These are phyloP conservation scores for Phoxinus dragarum DNA, from an alignment of 2,797 vertebrate genomes.

Conservation along the genomic window DNA sequence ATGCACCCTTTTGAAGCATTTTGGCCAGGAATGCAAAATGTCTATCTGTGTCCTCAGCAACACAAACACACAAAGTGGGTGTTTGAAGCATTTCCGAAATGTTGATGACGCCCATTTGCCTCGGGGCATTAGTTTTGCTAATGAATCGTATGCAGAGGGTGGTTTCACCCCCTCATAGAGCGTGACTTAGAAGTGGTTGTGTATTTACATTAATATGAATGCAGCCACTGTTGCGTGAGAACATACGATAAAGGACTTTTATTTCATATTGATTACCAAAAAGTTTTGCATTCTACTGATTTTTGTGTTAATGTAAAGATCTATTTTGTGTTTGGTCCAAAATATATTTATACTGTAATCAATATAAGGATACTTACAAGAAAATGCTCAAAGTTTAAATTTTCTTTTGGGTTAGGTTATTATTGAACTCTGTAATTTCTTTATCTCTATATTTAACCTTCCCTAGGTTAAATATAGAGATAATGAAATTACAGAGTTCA, in stretches of 20 bases:
- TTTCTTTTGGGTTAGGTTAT: not conserved
- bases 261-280: not conserved
- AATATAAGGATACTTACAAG: not conserved
- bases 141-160: conserved; percentile 46
- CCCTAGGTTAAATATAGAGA: conserved; percentile 27
- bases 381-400: not conserved
- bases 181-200: conserved; percentile 35
- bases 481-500: conserved; percentile 22
- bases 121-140: conserved; percentile 55
- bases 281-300: too few species aligned
- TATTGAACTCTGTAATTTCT: too few species aligned
- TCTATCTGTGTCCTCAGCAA: conserved; percentile 41
- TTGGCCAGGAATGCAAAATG: conserved; percentile 1
- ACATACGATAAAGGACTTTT: conserved; percentile 23
- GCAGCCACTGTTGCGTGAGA: conserved; percentile 57
- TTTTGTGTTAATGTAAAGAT: not conserved
- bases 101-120: conserved; percentile 52
- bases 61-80: conserved; percentile 58
- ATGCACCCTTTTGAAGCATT: conserved; percentile 12
- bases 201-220: conserved; percentile 57
- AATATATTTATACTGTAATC: not conserved
- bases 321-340: not conserved
- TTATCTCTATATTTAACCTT: too few species aligned
- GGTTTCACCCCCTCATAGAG: conserved; percentile 34
- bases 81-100: conserved; percentile 62